Base-by-base conservation (phyloP, 2,888 invertebrate species). In the Rotaria sp. region DNA sequence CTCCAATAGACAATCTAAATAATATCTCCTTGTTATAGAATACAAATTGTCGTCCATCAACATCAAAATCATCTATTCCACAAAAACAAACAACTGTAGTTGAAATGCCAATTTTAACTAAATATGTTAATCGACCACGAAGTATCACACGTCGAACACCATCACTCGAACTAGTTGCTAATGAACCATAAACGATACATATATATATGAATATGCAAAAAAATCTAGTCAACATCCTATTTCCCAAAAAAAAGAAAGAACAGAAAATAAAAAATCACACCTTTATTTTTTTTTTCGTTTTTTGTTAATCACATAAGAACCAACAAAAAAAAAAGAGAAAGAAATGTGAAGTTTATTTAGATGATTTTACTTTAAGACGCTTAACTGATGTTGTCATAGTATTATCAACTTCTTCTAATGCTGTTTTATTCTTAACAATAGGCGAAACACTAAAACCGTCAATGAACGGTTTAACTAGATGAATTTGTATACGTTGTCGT, bases 401-500 rank as follows among this genome's bases (percentile, higher is more conserved):
- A n/a, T 45, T n/a, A n/a, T 80, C 80, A 5, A 41, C n/a, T 21
- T 45, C 80, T 1, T 80, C 80, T 80, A 80, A 11, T 41, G 45
- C n/a, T 45, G 26, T 80, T 80, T 80, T 41, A 45, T 41, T 80
- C n/a, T 45, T 80, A 45, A 15, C 15, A 26, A 80, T 45, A n/a
- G 80, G n/a, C 11, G 45, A 3, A 45, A 80, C 80, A 80, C 80
- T 80, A 45, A 80, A 80, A 45, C 80, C 80, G 3, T 80, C 80
- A n/a, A 80, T 80, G 45, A n/a, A 26, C 45, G 80, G 80, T n/a
- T 80, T 80, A 45, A 86, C 86, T 15, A 86, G 59, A 41, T 85
- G 85, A 38, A 86, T 30, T 55, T 85, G 85, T 55, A 86, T 86
- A 85, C 84, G 75, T 67, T 85, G 85, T 52, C 85, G 86, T 59